Evolutionary conservation across 92 coral and sea anemone species (phyloP).

Genomic region (Bergia puertoricense): DNA sequence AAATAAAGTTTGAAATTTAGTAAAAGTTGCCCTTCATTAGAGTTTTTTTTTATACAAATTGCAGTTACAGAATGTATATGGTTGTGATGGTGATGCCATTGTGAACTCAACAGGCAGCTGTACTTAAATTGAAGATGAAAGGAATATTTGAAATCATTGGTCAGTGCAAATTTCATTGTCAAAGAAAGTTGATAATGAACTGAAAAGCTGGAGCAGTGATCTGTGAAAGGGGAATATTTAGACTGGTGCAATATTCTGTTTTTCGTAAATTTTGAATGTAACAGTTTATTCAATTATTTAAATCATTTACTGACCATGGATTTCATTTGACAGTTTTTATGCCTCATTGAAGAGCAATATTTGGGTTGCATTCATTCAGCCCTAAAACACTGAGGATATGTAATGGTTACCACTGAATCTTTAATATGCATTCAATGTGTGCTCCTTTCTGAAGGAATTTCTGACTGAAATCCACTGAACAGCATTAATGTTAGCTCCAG

Average conservation of each 20-base stretch:
- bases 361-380: neutral
- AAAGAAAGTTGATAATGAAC: neutral
- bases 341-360: neutral
- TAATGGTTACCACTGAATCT: neutral
- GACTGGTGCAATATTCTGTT: neutral
- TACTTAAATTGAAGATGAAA: neutral
- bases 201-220: neutral
- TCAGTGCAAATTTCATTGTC: neutral
- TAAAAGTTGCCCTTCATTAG: neutral
- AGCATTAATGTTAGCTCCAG: neutral
- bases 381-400: neutral
- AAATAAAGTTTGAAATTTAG: slow-evolving; percentile 38
- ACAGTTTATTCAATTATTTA: neutral
- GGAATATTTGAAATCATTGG: neutral
- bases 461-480: neutral
- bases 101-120: neutral
- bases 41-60: slow-evolving; percentile 11
- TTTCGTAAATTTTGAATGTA: neutral
- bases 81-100: neutral
- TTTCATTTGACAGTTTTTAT: neutral
- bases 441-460: slow-evolving; percentile 10
- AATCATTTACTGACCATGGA: neutral
- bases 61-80: neutral
- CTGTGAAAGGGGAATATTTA: neutral
- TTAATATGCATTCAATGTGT: neutral